Evolutionary conservation across 1,140 invertebrate species (phyloP).

Genomic region (Penaeus japonicus): DNA sequence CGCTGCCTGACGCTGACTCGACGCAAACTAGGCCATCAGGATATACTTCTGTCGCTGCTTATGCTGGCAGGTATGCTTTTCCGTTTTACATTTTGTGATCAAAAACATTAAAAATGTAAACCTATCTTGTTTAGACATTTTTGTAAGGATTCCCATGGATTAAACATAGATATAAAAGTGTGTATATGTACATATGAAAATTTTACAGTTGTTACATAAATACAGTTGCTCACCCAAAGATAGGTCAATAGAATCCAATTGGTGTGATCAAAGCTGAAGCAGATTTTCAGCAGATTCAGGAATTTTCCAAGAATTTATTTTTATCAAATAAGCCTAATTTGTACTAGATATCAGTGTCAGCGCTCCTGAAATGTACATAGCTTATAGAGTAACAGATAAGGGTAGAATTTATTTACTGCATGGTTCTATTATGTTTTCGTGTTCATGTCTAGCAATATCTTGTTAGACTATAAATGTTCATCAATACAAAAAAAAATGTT

Average conservation of each 20-base stretch:
- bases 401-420: constrained; percentile 37
- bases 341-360: constrained; percentile 43
- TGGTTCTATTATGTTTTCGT: constrained; percentile 3
- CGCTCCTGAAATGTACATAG: constrained; percentile 44
- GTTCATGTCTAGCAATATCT: constrained; percentile 30
- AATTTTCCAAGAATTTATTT: background rate
- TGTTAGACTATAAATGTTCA: constrained; percentile 29
- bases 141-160: constrained; percentile 11
- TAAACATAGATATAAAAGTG: constrained; percentile 3
- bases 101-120: background rate
- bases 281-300: no score
- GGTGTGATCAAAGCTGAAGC: background rate
- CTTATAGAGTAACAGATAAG: constrained; percentile 43
- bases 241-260: constrained; percentile 11
- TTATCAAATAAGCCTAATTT: constrained; percentile 43
- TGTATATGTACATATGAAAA: constrained; percentile 23
- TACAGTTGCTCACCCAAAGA: constrained; percentile 14
- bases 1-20: constrained; percentile 46
- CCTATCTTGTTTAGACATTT: background rate
- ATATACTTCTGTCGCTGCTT: constrained; percentile 12
- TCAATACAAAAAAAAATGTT: background rate
- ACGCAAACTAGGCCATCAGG: constrained; percentile 41
- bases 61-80: background rate
- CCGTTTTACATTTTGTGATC: background rate
- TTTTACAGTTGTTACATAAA: background rate